Conservation (phyloP, 2,113 vertebrate genomes). For the Salvator merianae region DNA sequence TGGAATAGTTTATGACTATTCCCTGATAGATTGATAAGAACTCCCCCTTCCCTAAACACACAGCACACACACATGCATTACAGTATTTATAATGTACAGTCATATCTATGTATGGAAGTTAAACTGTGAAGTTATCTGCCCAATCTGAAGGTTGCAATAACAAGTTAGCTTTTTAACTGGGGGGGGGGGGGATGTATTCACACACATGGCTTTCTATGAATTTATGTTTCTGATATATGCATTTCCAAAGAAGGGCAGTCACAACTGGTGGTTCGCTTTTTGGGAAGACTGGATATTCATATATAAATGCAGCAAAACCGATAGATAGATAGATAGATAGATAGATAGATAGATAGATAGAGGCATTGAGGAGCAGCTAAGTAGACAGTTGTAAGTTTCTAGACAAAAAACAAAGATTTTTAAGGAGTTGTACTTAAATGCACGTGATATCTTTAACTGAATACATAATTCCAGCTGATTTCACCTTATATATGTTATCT, state of each 20-base stretch:
- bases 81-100: too few relatives aligned
- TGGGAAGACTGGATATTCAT: too few relatives aligned
- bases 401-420: not conserved
- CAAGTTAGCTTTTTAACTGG: not conserved
- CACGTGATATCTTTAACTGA: conserved; percentile 25
- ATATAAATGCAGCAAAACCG: not conserved
- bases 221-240: not conserved
- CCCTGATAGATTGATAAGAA: not conserved
- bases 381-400: not conserved
- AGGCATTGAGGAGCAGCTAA: not conserved
- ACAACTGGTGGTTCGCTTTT: not conserved
- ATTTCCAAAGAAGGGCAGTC: not conserved
- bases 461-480: conserved; percentile 48
- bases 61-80: not conserved
- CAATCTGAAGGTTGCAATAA: not conserved
- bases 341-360: too few relatives aligned
- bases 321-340: not conserved
- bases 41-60: not conserved
- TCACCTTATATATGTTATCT: conserved; percentile 42
- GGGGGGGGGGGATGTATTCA: not conserved
- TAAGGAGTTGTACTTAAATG: conserved; percentile 21
- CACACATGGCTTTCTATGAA: too few relatives aligned
- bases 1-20: not conserved
- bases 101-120: not conserved
- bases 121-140: not conserved